Evolutionary conservation across 2,797 vertebrate species (phyloP).

Genomic region (Phylloscopus collybita): DNA sequence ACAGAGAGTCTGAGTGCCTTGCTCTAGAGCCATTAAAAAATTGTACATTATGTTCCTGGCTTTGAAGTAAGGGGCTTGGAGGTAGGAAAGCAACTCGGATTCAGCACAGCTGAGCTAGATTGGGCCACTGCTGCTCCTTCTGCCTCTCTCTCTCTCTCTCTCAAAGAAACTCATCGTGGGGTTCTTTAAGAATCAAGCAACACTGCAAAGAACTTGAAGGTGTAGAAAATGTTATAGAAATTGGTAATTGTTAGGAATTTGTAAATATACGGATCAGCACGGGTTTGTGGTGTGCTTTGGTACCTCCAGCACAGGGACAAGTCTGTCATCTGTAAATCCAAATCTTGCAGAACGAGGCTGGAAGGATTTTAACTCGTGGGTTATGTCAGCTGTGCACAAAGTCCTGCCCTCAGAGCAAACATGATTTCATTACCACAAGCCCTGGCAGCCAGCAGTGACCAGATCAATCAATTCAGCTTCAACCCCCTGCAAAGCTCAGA

Average conservation of each 20-base stretch:
- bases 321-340: background rate
- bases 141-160: slow-evolving; percentile 77
- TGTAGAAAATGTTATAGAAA: slow-evolving; percentile 74
- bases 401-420: background rate
- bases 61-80: slow-evolving; percentile 97
- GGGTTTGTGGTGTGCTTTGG: slow-evolving; percentile 48
- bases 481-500: background rate
- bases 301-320: background rate
- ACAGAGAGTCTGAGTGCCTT: slow-evolving; percentile 93
- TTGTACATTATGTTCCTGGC: slow-evolving; percentile 99
- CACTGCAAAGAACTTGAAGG: slow-evolving; percentile 80
- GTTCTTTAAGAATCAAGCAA: slow-evolving; percentile 84
- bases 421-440: background rate
- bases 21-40: slow-evolving; percentile 99
- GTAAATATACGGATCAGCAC: slow-evolving; percentile 79
- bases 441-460: background rate
- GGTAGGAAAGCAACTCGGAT: slow-evolving; percentile 89
- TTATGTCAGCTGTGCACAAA: background rate
- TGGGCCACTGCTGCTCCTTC: slow-evolving; percentile 87
- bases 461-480: background rate
- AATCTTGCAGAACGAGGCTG: slow-evolving; percentile 48
- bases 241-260: slow-evolving; percentile 39
- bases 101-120: slow-evolving; percentile 93
- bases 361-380: background rate
- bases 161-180: slow-evolving; percentile 86